Base-by-base conservation (phyloP, 2,888 invertebrate species). In the Calameuta filiformis region DNA sequence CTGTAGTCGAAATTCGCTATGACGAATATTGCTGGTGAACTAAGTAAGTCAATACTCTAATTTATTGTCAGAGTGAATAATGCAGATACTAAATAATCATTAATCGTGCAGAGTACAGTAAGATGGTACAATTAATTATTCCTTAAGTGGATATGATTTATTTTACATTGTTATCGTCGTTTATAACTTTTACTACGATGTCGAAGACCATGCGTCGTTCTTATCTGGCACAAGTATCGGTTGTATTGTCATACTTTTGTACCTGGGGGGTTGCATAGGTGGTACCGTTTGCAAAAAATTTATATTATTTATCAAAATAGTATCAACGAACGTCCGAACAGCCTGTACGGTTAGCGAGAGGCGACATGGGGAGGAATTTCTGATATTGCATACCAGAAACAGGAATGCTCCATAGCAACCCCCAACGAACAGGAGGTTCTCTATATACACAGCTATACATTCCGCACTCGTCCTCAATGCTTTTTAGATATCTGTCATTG, bases 331-430 rank as follows among this genome's bases (percentile, higher is more conserved):
- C 40, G 40, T 56, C 23, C 40, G 40, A 56, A 23, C 0, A 23
- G 40, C 9, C 40, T 23, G 23, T 56, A 56, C 1, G 9, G 40
- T 56, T 23, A 56, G 15, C 6, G 86, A 85, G 85, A 84, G 86
- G 85, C 85, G 87, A 85, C 82, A 85, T 85, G 88, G 88, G 86
- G 87, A 87, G 89, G 89, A 89, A 89, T 89, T 87, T 88, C 88
- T 87, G 85, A 88, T 89, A 89, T 89, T 89, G 87, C 89, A 89
- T 89, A 89, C 89, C 89, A 86, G 86, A 86, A 85, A 82, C 82
- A 83, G 88, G 85, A 87, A 89, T 87, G 87, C 85, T 85, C 84
- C 83, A 80, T 87, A 87, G 85, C 85, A 84, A 86, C 83, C 86
- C 82, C 86, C 81, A 81, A 84, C 83, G 86, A 85, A 83, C 82